Percentiles rank a stretch among this genome's conserved stretches.
Conservation (phyloP, 2,888 invertebrate genomes). For the Diarsia brunnea region DNA sequence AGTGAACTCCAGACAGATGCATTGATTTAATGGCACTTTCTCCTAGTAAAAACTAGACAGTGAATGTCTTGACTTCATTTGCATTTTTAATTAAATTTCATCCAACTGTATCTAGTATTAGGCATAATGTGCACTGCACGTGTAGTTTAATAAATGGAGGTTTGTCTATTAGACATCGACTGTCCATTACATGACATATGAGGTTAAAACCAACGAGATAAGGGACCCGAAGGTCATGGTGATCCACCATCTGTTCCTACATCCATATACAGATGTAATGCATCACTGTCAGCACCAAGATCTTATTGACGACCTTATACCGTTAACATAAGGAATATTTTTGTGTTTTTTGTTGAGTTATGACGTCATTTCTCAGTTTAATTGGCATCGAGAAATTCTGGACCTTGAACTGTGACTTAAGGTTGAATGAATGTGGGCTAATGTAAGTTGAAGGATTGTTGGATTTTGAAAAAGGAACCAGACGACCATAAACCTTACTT, state of each 20-base stretch:
- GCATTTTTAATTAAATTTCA: slow-evolving; percentile 15
- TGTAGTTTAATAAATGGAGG: slow-evolving; percentile 54
- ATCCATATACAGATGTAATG: slow-evolving; percentile 68
- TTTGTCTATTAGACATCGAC: slow-evolving; percentile 51
- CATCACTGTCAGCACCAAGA: slow-evolving; percentile 62
- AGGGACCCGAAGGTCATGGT: slow-evolving; percentile 81
- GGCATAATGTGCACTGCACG: slow-evolving; percentile 41
- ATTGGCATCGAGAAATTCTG: slow-evolving; percentile 61
- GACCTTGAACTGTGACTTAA: slow-evolving; percentile 63
- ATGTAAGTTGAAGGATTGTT: slow-evolving; percentile 48
- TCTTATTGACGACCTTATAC: slow-evolving; percentile 58
- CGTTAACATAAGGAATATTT: slow-evolving; percentile 46
- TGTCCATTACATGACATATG: slow-evolving; percentile 63
- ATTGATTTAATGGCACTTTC: slow-evolving; percentile 24
- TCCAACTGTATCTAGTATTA: slow-evolving; percentile 21
- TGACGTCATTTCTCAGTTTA: slow-evolving; percentile 62
- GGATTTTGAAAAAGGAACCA: slow-evolving; percentile 18
- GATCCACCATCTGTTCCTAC: slow-evolving; percentile 80
- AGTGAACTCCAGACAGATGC: slow-evolving; percentile 18
- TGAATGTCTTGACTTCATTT: slow-evolving; percentile 25
- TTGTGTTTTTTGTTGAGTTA: slow-evolving; percentile 34
- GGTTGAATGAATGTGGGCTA: slow-evolving; percentile 64
- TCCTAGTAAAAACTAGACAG: not conserved
- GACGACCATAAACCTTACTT: not conserved
- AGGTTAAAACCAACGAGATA: slow-evolving; percentile 69